Percentiles rank a stretch among this genome's conserved stretches.
Evolutionary conservation across 53 echinoderm and acorn worm genomes (phyloP).

Genomic region (Henricia sp.): DNA sequence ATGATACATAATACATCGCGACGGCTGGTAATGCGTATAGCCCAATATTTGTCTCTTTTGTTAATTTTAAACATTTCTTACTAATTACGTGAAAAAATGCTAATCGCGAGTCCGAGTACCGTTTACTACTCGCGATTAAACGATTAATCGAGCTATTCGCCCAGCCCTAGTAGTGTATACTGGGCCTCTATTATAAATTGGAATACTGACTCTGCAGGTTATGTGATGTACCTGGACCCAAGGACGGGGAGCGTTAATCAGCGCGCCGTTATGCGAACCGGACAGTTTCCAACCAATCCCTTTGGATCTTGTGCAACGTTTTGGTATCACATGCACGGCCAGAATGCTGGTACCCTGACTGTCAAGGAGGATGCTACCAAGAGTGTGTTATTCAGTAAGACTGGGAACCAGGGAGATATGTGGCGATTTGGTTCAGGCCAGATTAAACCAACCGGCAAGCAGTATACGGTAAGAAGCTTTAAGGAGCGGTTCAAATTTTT

Average conservation of each 20-base stretch:
- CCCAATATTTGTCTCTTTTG: no score
- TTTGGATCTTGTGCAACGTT: slow-evolving; percentile 73
- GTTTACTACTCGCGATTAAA: no score
- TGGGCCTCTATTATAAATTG: no score
- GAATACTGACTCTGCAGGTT: slow-evolving; percentile 34
- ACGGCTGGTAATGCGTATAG: no score
- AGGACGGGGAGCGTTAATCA: slow-evolving; percentile 35
- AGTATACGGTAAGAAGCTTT: slow-evolving; percentile 36
- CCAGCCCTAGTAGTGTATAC: no score
- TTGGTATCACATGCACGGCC: slow-evolving; percentile 96
- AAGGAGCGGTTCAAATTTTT: not conserved
- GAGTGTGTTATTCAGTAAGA: slow-evolving; percentile 59
- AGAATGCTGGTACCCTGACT: slow-evolving; percentile 60
- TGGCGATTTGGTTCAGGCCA: slow-evolving; percentile 61
- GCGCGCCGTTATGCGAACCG: slow-evolving; percentile 60
- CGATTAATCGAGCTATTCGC: no score
- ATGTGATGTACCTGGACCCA: slow-evolving; percentile 69
- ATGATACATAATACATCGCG: no score
- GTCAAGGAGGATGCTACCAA: slow-evolving; percentile 11
- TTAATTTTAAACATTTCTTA: no score
- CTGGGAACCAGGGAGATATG: slow-evolving; percentile 77
- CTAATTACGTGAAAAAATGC: no score
- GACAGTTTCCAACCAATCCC: slow-evolving; percentile 35
- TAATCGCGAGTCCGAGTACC: no score
- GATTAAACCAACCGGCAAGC: not conserved